Evolutionary conservation across 2,113 vertebrate species (phyloP), one percentile per base, ranked within the genome.

Genomic region (Thermophis baileyi): DNA sequence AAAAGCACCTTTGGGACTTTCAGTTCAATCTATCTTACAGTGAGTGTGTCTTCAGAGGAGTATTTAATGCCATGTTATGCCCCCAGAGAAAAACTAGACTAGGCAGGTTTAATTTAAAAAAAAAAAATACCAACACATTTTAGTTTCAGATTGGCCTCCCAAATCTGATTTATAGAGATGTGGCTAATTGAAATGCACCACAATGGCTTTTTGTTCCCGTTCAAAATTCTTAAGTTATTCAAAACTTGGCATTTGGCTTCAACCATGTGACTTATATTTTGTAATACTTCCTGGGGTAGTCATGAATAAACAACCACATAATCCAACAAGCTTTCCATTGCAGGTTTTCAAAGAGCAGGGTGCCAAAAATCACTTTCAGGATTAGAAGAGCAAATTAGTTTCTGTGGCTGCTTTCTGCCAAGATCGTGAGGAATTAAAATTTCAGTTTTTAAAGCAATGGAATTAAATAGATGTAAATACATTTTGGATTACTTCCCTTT

Each of bases 341-440:
- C 87, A 44, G 4, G 60, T 95, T 20, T 94, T 46, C 93, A 93
- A 93, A 1, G 1, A 88, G 49, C 51, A 90, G 91, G 88, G 35
- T 44, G 35, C 50, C 9, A 85, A 12, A 81, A 92, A 50, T 30
- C 60, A 87, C 47, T 91, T 92, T 57, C 88, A 89, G 90, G 10
- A 40, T 50, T 87, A 0, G 51, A 91, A 14, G 86, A 60, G 74
- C 55, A 3, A 95, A 27, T 49, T 86, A 14, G 9, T 88, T 94
- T 92, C 3, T 93, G 93, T 85, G 89, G 20, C 30, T 25, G 88
- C 55, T 47, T 63, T 40, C 81, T 35, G 88, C 1, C 44, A 47
- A 95, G 94, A 94, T 94, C 20, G 85, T 40, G 16, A 94, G 60
- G 30, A 95, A 85, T 74, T 90, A n/a, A 51, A n/a, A 55, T 85